Evolutionary conservation across 1,140 invertebrate species (phyloP).

Genomic region (Acromyrmex charruanus): DNA sequence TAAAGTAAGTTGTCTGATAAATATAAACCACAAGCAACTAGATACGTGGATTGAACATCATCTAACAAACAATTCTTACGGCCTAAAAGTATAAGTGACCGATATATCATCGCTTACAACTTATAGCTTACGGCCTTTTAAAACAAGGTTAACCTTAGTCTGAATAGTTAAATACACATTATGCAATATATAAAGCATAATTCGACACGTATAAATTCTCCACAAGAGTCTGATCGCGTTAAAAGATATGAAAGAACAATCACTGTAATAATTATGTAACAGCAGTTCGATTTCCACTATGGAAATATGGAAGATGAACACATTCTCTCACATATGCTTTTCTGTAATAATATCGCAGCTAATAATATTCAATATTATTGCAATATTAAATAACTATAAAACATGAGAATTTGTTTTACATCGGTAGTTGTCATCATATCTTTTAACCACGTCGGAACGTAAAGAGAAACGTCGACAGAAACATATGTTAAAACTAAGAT

Average conservation of each 20-base stretch:
- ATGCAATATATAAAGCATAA: neutral
- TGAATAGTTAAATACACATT: neutral
- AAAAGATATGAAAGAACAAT: neutral
- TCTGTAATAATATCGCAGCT: too few species aligned
- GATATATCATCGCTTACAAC: too few species aligned
- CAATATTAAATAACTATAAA: conserved; percentile 13
- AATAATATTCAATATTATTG: neutral
- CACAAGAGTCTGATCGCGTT: neutral
- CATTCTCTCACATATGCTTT: neutral
- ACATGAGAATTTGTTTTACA: neutral
- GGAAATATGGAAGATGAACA: neutral
- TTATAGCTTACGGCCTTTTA: too few species aligned
- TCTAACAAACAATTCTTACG: neutral
- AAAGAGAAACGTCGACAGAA: neutral
- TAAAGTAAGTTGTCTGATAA: neutral
- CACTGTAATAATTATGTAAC: neutral
- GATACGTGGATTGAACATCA: neutral
- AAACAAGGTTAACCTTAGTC: too few species aligned
- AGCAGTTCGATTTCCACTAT: neutral
- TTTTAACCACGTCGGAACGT: neutral
- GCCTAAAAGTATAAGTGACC: too few species aligned
- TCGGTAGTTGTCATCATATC: neutral
- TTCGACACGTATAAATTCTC: neutral
- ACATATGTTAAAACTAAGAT: conserved; percentile 1
- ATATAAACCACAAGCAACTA: neutral